Evolutionary conservation across 2,113 vertebrate genomes (phyloP), one percentile per base, ranked within the genome.

Genomic region (Petrocephalus zakoni): DNA sequence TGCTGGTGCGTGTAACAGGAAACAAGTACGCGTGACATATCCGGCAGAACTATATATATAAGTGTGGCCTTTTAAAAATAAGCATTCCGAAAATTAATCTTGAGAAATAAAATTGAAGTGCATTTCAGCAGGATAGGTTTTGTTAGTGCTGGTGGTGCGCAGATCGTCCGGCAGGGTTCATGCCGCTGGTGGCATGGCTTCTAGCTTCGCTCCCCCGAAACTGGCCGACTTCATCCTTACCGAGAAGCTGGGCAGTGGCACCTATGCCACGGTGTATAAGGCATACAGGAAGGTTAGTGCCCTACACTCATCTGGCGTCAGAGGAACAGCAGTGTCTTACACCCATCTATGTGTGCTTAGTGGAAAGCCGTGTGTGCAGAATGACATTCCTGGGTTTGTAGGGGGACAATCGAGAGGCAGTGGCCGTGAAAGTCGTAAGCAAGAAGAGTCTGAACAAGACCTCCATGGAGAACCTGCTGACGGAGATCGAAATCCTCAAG

Each of bases 401-500:
- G 98, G 96, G 93, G 7, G 95, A 98, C 91, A 96, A 91, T 22
- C 95, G 98, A 0, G 98, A 99, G 88, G 98, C 97, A 55, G 98
- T 99, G 89, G 98, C 98, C 13, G 94, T 99, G 91, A 99, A 99
- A 92, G 99, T 99, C 0, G 97, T 99, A 52, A 95, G 87, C 89
- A 99, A 99, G 95, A 98, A 97, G 92, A 99, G 94, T 55, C 95
- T 99, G 52, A 99, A 99, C 95, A 97, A 96, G 88, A 93, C 94
- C 0, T 97, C 98, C 0, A 97, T 97, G 93, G 98, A 99, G 92
- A 99, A 99, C 93, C 95, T 99, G 87, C 95, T 99, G 89, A 99
- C 97, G 0, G 98, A 99, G 94, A 99, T 99, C 0, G 97, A 98
- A 93, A 99, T 99, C 91, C 96, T 99, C 58, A 99, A 99, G 92